A percentile compares a stretch with the other conserved stretches of the same genome.
These are phyloP conservation scores for Pristionchus entomophagus DNA, from an alignment of 2,888 invertebrate genomes.

Conservation along the genomic window DNA sequence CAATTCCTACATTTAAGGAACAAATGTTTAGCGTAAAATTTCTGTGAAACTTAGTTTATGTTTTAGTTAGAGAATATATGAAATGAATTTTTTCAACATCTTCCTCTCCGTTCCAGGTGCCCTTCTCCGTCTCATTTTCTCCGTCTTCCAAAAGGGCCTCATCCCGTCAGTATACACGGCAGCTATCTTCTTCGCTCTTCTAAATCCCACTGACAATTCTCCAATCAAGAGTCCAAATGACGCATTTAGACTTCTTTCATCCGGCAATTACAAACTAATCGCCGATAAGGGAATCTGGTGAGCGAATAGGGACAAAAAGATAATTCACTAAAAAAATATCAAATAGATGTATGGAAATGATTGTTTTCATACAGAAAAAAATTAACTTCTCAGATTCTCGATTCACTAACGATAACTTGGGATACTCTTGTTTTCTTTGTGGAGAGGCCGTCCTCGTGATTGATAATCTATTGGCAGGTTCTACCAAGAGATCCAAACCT, in stretches of 20 bases:
- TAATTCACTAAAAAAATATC: no score
- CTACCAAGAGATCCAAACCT: conserved; percentile 23
- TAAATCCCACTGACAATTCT: conserved; percentile 32
- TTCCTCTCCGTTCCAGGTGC: not conserved
- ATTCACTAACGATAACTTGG: no score
- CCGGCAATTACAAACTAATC: conserved; percentile 22
- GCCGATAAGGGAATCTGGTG: conserved; percentile 24
- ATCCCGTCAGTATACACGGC: conserved; percentile 41
- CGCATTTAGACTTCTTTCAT: not conserved
- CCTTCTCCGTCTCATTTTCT: conserved; percentile 14
- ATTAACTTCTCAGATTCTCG: no score
- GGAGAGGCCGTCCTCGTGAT: not conserved
- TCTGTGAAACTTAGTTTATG: no score
- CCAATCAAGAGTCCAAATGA: conserved; percentile 39
- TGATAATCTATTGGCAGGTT: not conserved
- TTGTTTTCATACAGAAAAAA: no score
- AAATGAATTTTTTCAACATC: no score
- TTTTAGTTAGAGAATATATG: no score
- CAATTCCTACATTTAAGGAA: no score
- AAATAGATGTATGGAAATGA: no score
- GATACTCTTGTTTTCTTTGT: no score
- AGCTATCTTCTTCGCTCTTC: conserved; percentile 37
- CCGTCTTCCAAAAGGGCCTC: conserved; percentile 44
- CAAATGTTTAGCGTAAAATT: no score
- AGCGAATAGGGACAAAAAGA: no score